Conservation (phyloP, 2,113 vertebrate genomes). For the Ctenodactylus gundi region DNA sequence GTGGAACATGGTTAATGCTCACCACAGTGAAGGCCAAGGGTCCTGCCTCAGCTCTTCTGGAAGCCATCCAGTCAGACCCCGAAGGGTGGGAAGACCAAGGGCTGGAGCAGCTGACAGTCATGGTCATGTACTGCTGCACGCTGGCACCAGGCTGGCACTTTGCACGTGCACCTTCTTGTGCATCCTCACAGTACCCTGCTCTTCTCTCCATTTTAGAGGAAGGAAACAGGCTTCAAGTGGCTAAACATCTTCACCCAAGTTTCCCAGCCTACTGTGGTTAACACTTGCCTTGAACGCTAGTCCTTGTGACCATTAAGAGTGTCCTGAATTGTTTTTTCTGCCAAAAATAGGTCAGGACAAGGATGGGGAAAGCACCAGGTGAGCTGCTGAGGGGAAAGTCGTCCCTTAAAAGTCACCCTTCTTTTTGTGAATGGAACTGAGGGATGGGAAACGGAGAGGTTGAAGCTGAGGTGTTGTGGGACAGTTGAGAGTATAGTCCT, state of each 20-base stretch:
- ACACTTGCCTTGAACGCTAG: not conserved
- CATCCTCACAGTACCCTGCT: not conserved
- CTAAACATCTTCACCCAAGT: not conserved
- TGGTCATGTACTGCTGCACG: not conserved
- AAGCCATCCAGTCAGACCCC: not conserved
- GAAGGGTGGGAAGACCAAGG: not conserved
- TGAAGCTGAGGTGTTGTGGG: not conserved
- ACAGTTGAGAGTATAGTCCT: not conserved
- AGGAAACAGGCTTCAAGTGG: not conserved
- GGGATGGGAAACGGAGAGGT: not conserved
- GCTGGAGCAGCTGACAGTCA: not conserved
- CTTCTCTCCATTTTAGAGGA: not conserved
- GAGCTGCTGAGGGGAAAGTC: not conserved
- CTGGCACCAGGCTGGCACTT: not conserved
- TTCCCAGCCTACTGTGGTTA: not conserved
- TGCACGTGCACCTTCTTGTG: not conserved
- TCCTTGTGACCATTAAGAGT: not conserved
- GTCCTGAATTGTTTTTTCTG: constrained; percentile 7
- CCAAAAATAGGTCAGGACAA: not conserved
- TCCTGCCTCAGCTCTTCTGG: not conserved
- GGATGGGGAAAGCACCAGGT: not conserved
- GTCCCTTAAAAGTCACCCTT: not conserved
- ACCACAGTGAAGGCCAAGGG: not conserved
- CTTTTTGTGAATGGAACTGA: not conserved
- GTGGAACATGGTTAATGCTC: not conserved